Evolutionary conservation across 2,888 invertebrate genomes (phyloP).

Genomic region (Drosophila sordidapex): DNA sequence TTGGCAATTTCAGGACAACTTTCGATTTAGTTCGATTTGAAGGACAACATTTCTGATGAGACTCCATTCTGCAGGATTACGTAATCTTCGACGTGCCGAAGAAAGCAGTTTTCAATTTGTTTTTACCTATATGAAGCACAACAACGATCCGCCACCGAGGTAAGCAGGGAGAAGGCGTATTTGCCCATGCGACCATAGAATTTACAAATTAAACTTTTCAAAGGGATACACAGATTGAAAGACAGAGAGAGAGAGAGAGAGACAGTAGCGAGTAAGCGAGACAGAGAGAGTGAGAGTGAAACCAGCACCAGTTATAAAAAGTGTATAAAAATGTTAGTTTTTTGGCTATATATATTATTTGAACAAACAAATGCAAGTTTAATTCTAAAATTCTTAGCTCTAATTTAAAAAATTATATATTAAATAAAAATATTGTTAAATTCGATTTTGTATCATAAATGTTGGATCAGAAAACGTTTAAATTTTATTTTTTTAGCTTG

Average conservation of each 20-base stretch:
- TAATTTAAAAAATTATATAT: not conserved
- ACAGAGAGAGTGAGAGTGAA: constrained; percentile 20
- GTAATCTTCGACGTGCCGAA: constrained; percentile 2
- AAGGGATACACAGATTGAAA: constrained; percentile 35
- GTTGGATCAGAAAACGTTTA: not conserved
- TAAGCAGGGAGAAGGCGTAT: constrained; percentile 89
- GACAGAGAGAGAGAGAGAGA: constrained; percentile 14
- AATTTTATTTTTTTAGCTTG: not conserved
- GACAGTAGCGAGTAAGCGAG: constrained; percentile 5
- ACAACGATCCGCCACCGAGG: constrained; percentile 90
- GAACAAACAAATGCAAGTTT: not conserved
- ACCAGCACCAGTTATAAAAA: constrained; percentile 42
- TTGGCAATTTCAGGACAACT: not conserved
- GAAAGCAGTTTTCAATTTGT: not conserved
- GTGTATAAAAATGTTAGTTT: constrained; percentile 5
- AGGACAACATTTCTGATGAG: not conserved
- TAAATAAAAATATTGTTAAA: not conserved
- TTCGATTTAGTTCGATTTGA: not conserved
- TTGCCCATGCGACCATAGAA: constrained; percentile 89
- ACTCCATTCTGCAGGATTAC: not conserved
- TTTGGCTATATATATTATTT: not conserved
- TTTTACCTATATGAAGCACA: constrained; percentile 89
- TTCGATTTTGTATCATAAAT: not conserved
- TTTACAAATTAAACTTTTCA: constrained; percentile 85
- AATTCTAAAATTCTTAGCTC: not conserved